Base-by-base conservation (phyloP, 2,888 invertebrate species). In the Diachrysia chrysitis region DNA sequence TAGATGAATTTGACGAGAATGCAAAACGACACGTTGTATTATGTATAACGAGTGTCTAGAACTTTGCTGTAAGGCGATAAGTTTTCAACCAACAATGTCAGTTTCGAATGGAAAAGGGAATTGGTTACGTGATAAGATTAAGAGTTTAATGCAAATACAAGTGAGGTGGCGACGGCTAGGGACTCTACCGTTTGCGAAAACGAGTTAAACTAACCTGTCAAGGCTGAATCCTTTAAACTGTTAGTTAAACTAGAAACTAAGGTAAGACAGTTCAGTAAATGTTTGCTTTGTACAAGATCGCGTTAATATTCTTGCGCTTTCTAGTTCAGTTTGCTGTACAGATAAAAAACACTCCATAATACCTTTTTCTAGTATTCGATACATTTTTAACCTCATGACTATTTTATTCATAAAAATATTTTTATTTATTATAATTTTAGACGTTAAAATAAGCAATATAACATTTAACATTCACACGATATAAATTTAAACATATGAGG, bases 121-220 rank as follows among this genome's bases (percentile, higher is more conserved):
- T 79, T 76, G 69, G 71, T 79, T 77, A 78, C 78, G 83, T 80
- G 82, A 80, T 80, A 73, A 79, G 79, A 82, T 81, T 83, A 81
- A 74, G 66, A 68, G 79, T 83, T 82, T 79, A 75, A 71, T 71
- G 57, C 65, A 73, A 78, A 76, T 76, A 21, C 48, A 21, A 17
- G 29, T 56, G 57, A 51, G 59, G 51, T 35, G 14, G 10, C 25
- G 14, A 48, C 48, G 35, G 25, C 58, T 5, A 46, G 63, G 56
- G 58, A 53, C 51, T 37, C 37, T 37, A n/a, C 6, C 48, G 23
- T 54, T 56, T 58, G 32, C 48, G 53, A 56, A 21, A 53, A 19
- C 57, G 54, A 48, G 57, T 59, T 58, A 69, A 56, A 66, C 66
- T 63, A 54, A 58, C 56, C 61, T 37, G 57, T 64, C 63, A 55